Evolutionary conservation across 2,888 invertebrate genomes (phyloP), one percentile per base, ranked within the genome.

Genomic region (Sminthurides aquaticus): DNA sequence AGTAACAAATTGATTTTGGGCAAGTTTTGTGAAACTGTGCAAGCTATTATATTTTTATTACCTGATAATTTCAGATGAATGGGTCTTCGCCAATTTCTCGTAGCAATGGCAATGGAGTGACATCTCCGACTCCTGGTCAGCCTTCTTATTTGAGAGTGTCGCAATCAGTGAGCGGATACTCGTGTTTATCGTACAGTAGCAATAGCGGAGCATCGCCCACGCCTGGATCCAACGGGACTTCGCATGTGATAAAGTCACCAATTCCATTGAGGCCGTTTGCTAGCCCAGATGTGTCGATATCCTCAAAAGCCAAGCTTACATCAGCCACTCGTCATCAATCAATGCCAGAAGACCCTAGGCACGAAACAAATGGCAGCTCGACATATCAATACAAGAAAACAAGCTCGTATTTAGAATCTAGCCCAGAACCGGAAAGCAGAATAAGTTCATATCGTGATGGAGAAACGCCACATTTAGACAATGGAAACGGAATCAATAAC

Each of bases 141-240:
- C 93, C 93, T 0, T 91, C 91, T 65, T 94, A 94, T 78, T 80
- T 94, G 64, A 90, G 90, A 76, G 81, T 94, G 68, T 91, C 93
- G 60, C 91, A 92, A 78, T 91, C 91, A 24, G 90, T 93, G 60
- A 91, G 90, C 80, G 93, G 93, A 2, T 94, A 94, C 78, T 89
- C 90, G 3, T 89, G 89, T 60, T 67, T 74, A n/a, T 68, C 72
- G 24, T 74, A 74, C 60, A 70, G 69, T 57, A 69, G 68, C 49
- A 69, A 69, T 24, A 65, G 49, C 28, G 65, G 65, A 29, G 48
- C 26, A 20, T 60, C 65, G n/a, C 28, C 60, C 2, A 22, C 29
- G 2, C 8, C 34, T 29, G 1, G 8, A 11, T 43, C 43, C 34
- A 59, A 20, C 22, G 20, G 58, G 28, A 3, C 49, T 15, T 20